Evolutionary conservation across 2,113 vertebrate genomes (phyloP), one percentile per base, ranked within the genome.

Genomic region (Oceanites oceanicus): DNA sequence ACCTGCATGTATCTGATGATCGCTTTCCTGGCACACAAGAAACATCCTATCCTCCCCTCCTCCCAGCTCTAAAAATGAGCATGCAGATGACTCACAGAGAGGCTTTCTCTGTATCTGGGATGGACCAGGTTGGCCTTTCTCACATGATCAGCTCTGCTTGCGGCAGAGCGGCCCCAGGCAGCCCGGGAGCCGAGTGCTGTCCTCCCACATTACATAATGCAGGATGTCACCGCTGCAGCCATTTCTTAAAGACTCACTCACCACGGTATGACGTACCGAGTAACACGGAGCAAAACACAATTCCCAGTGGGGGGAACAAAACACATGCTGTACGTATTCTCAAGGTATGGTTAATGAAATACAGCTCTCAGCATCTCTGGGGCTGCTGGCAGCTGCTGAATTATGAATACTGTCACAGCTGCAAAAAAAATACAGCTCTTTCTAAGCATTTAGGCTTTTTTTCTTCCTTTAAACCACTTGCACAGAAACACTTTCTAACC

Each of bases 321-420:
- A 36, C 87, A 91, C 92, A 82, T n/a, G 84, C 90, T 88, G 73
- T 65, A 56, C 1, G 40, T 94, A 82, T 90, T 82, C 77, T 85
- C 44, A 79, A 93, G 80, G 87, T 85, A 91, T 9, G 10, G 77
- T 78, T 97, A 95, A 96, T 72, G 84, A 93, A 90, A 95, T 26
- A 78, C 68, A 88, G 79, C 67, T 67, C 95, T 93, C 92, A 45
- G 76, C 96, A 90, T 91, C 88, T 59, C 75, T 49, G 10, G 5
- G 66, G 76, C 86, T 89, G 92, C 79, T 78, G 72, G 75, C 94
- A 92, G 92, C 90, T 91, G 83, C 92, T 87, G 68, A 83, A 18
- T 61, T 36, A 78, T 29, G 68, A 81, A 74, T 47, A 40, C 38
- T 59, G 76, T 66, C 92, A 77, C 52, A 92, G 88, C 83, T 95